Evolutionary conservation across 2,888 invertebrate genomes (phyloP), one percentile per base, ranked within the genome.

Genomic region (Melanargia galathea): DNA sequence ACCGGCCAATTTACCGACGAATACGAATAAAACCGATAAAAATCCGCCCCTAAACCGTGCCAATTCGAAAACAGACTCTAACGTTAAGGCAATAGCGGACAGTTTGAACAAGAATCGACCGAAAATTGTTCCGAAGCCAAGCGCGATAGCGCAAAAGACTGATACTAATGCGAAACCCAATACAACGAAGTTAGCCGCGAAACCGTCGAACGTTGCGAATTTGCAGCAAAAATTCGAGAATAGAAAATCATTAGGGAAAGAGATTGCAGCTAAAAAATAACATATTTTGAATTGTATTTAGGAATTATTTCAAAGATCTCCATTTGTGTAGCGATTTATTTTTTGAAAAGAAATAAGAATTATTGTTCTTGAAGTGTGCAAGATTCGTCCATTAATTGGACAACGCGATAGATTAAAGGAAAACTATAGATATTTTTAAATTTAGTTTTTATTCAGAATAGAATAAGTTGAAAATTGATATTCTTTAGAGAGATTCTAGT

Each of bases 201-300:
- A 93, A 76, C 87, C 89, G 46, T 95, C 95, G 20, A 95, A 94
- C 79, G 95, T 96, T 60, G 96, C 96, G 33, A 94, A 94, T 63
- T 86, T 96, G 72, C 96, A 96, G 75, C 95, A 95, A 75, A 96
- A 95, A 81, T 96, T 96, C 78, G 96, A 96, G 84, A 93, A 92
- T 74, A 84, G 92, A 73, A 92, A 92, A 72, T 88, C 90, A 13
- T 68, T 87, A 64, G 87, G 88, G 16, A 90, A 89, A 81, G 90
- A 90, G 73, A 80, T 86, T 64, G 59, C 64, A 59, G 64, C 46
- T 30, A 65, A 65, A 43, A 65, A 67, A 63, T 61, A 60, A 24
- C 16, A 40, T 48, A 62, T 30, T 20, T 2, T 54, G 10, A 62
- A 45, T 26, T 62, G 30, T 8, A 33, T 38, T 8, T 43, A 52